Evolutionary conservation across 2,888 invertebrate genomes (phyloP).

Genomic region (Entomobrya proxima): DNA sequence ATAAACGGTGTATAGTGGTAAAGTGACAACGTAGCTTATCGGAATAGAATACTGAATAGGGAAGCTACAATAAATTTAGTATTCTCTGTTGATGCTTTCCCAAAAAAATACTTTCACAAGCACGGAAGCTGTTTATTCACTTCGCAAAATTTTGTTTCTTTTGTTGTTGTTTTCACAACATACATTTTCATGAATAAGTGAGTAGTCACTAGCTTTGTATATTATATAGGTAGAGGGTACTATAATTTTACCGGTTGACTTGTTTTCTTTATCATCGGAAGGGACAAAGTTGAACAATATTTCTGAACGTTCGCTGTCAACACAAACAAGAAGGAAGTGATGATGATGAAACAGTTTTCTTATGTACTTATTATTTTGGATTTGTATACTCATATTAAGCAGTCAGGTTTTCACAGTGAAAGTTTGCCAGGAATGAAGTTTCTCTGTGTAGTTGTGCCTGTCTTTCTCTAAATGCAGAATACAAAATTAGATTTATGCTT

Average conservation of each 20-base stretch:
- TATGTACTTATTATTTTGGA: background rate
- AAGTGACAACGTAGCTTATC: conserved; percentile 7
- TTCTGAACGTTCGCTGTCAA: background rate
- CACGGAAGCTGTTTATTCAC: conserved; percentile 11
- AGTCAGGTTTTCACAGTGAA: background rate
- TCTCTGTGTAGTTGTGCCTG: background rate
- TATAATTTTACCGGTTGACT: background rate
- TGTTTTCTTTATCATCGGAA: conserved; percentile 10
- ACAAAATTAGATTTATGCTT: conserved; percentile 36
- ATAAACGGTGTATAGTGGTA: background rate
- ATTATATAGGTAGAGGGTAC: background rate
- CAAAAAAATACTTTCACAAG: conserved; percentile 11
- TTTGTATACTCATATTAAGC: background rate
- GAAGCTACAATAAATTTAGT: conserved; percentile 29
- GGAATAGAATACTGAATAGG: background rate
- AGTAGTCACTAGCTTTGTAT: background rate
- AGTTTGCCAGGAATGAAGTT: conserved; percentile 14
- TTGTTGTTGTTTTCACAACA: conserved; percentile 48
- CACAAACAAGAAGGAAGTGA: background rate
- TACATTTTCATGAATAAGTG: conserved; percentile 54
- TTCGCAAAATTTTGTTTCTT: conserved; percentile 45
- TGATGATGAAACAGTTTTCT: conserved; percentile 37
- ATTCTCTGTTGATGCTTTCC: conserved; percentile 30
- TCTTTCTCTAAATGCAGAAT: conserved; percentile 6
- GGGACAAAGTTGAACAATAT: conserved; percentile 38